Conservation (phyloP, 2,113 vertebrate genomes). For the Herpailurus yagouaroundi region DNA sequence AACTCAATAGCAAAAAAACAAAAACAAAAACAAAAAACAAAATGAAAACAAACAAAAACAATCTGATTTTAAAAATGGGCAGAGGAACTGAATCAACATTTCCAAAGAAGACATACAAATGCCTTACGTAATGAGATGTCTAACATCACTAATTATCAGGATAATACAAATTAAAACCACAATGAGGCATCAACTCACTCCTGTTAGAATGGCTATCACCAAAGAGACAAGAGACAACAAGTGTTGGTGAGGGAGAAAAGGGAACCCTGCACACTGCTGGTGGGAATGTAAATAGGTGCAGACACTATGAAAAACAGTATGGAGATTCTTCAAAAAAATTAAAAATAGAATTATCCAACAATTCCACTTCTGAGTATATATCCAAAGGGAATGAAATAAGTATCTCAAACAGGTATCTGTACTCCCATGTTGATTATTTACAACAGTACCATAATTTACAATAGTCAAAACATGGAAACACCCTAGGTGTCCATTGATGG, state of each 20-base stretch:
- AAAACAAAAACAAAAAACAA: too few relatives aligned
- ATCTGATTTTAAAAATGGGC: background rate
- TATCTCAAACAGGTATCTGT: background rate
- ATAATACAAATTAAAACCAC: background rate
- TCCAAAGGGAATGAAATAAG: background rate
- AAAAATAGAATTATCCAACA: background rate
- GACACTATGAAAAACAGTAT: background rate
- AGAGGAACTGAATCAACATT: background rate
- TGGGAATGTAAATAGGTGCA: background rate
- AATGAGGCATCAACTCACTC: background rate
- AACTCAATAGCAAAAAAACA: background rate
- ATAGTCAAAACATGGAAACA: background rate
- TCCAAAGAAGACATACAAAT: background rate
- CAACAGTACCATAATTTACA: background rate
- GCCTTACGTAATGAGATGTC: background rate
- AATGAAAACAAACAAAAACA: background rate
- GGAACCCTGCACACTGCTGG: background rate
- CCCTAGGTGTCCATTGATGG: background rate
- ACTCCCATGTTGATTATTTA: background rate
- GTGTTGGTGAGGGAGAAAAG: background rate
- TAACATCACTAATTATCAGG: background rate
- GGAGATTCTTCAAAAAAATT: background rate
- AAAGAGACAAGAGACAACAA: background rate
- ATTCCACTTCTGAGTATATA: background rate
- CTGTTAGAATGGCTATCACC: background rate